Evolutionary conservation across 2,888 invertebrate genomes (phyloP), one percentile per base, ranked within the genome.

Genomic region (Punctoribates punctum): DNA sequence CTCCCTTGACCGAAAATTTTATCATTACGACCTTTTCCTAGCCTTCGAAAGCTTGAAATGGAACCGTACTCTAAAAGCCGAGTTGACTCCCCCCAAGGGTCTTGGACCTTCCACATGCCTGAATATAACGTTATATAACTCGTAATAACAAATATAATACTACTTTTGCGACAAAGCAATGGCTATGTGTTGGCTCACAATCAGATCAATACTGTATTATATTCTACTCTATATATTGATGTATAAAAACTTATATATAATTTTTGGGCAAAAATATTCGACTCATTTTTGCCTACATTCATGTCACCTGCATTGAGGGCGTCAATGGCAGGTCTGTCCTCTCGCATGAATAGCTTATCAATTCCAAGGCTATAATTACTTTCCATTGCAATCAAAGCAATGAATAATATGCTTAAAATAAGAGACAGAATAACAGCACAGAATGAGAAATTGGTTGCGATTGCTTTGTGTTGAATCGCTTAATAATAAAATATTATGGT

Each of bases 341-440:
- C 62, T 65, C 20, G 34, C 65, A 65, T 65, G 34, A 65, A 65
- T 65, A 65, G 65, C 34, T 65, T 65, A 65, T 65, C 65, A 65
- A 65, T 65, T 25, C 38, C 20, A 60, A 65, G 27, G 65, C 65
- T 65, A 65, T 65, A 65, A 65, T 65, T 65, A 65, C 65, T 34
- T 65, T 65, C 34, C 65, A 65, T 65, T 65, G 34, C 34, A 65
- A 65, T 65, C 65, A 65, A 65, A 34, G 65, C 29, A 34, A 65
- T 65, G 65, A 65, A 65, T 60, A 25, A 60, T 65, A 65, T 34
- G 65, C 65, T 65, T 65, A 65, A 65, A 65, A 65, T 65, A 65
- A 65, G 65, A 65, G 65, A 65, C 62, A 25, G 15, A 62, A 62
- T 51, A 51, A 51, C 51, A 60, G 13, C 60, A 60, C 20, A 60